These are phyloP conservation scores for Peromyscus maniculatus DNA, from an alignment of 2,113 vertebrate species.

Conservation along the genomic window DNA sequence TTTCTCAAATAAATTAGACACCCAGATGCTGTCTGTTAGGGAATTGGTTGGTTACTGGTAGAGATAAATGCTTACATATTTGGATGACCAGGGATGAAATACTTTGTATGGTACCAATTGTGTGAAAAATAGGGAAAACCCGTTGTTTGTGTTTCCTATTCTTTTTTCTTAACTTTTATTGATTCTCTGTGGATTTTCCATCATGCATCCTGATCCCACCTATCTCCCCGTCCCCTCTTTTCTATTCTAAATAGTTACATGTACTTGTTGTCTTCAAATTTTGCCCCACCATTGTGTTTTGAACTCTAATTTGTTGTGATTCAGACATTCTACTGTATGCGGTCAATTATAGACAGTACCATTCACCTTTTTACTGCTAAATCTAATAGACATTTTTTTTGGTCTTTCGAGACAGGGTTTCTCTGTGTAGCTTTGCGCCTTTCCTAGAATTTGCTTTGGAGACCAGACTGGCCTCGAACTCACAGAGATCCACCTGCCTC, in stretches of 20 bases:
- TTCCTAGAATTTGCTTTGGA: no score
- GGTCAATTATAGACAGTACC: not conserved
- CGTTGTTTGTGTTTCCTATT: not conserved
- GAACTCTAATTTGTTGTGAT: constrained; percentile 19
- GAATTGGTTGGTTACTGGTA: not conserved
- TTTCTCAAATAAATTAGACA: not conserved
- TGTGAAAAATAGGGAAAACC: not conserved
- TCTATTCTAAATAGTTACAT: not conserved
- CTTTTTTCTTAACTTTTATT: not conserved
- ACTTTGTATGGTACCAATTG: not conserved
- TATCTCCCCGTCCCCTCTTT: not conserved
- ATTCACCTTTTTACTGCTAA: not conserved
- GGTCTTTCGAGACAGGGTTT: no score
- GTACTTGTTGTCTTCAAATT: not conserved
- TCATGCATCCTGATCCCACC: not conserved
- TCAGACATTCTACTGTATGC: not conserved
- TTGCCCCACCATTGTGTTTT: not conserved
- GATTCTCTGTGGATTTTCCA: not conserved
- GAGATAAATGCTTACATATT: not conserved
- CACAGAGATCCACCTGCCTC: no score
- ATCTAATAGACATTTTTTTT: not conserved
- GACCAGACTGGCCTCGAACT: no score
- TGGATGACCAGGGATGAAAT: not conserved
- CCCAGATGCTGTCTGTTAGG: not conserved
- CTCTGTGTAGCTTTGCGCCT: no score